These are phyloP conservation scores for Drosophila ambigua DNA, from an alignment of 1,140 invertebrate species.

Conservation along the genomic window DNA sequence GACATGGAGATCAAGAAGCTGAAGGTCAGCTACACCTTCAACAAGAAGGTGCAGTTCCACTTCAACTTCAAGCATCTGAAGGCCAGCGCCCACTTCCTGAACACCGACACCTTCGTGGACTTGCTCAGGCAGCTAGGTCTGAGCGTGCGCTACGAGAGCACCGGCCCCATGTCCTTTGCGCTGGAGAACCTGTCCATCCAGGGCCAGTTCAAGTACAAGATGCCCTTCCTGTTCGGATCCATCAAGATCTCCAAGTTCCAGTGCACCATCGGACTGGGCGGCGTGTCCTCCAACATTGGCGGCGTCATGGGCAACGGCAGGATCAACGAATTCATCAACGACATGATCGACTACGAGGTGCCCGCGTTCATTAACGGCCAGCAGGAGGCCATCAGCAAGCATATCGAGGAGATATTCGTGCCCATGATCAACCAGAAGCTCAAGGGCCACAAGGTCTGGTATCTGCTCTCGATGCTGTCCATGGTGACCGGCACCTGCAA, in stretches of 20 bases:
- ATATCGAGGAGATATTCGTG: constrained; percentile 62
- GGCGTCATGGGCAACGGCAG: constrained; percentile 74
- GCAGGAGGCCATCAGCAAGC: constrained; percentile 64
- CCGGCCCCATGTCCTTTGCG: constrained; percentile 62
- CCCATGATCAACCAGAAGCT: constrained; percentile 59
- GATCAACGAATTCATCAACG: constrained; percentile 71
- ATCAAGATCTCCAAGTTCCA: constrained; percentile 80
- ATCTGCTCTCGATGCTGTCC: constrained; percentile 47
- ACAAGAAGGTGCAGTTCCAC: constrained; percentile 76
- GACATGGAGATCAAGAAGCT: constrained; percentile 70
- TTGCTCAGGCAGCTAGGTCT: constrained; percentile 64
- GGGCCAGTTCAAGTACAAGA: constrained; percentile 82
- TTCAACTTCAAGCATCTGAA: constrained; percentile 59
- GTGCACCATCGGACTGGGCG: constrained; percentile 56
- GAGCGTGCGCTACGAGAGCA: constrained; percentile 69
- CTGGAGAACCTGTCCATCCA: constrained; percentile 67
- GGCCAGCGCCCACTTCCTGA: constrained; percentile 58
- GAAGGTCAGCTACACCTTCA: constrained; percentile 78
- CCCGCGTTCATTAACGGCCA: constrained; percentile 69
- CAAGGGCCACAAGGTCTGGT: constrained; percentile 78
- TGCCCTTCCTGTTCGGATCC: constrained; percentile 77
- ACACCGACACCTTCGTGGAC: constrained; percentile 70
- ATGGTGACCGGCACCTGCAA: constrained; percentile 37
- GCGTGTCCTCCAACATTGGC: constrained; percentile 71
- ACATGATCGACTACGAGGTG: constrained; percentile 66